Percentiles rank a stretch among this genome's conserved stretches.
phyloP scores from a whole-genome alignment of 2,113 vertebrate genomes.

The Puma concolor region DNA sequence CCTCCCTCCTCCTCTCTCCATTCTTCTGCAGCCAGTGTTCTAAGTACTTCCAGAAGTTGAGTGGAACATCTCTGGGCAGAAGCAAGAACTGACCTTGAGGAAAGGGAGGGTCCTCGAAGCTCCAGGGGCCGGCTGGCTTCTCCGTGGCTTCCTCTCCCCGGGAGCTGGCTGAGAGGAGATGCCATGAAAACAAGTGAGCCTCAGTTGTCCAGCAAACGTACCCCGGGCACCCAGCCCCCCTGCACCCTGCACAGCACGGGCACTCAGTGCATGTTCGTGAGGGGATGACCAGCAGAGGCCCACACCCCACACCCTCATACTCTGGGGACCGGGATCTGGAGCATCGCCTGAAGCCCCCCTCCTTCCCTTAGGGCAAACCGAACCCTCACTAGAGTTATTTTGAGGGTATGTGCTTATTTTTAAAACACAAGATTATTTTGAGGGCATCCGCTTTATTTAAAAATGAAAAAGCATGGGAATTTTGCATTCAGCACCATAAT shows the following conservation, averaged over 20 bases:
- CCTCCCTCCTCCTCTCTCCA: fast-evolving
- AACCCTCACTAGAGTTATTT: not conserved
- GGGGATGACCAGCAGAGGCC: not conserved
- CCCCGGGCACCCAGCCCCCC: fast-evolving
- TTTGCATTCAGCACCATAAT: not conserved
- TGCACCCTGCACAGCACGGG: not conserved
- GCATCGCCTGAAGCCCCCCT: not conserved
- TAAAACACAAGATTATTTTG: not conserved
- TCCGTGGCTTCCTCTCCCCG: not conserved
- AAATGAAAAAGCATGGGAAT: not conserved
- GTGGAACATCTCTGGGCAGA: not conserved
- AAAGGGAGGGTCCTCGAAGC: not conserved
- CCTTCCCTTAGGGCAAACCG: not conserved
- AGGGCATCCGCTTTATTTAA: not conserved
- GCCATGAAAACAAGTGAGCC: not conserved
- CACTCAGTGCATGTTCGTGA: not conserved
- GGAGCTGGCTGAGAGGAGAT: not conserved
- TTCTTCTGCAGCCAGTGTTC: not conserved
- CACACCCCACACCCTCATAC: fast-evolving
- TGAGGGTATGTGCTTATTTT: not conserved
- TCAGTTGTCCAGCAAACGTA: not conserved
- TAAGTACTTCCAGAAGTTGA: not conserved
- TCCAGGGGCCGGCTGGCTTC: too few species aligned
- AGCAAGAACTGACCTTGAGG: not conserved
- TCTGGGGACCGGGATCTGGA: not conserved